A percentile compares a stretch with the other conserved stretches of the same genome.
phyloP scores from a whole-genome alignment of 2,797 vertebrate genomes.

The Neosilurus hyrtlii region DNA sequence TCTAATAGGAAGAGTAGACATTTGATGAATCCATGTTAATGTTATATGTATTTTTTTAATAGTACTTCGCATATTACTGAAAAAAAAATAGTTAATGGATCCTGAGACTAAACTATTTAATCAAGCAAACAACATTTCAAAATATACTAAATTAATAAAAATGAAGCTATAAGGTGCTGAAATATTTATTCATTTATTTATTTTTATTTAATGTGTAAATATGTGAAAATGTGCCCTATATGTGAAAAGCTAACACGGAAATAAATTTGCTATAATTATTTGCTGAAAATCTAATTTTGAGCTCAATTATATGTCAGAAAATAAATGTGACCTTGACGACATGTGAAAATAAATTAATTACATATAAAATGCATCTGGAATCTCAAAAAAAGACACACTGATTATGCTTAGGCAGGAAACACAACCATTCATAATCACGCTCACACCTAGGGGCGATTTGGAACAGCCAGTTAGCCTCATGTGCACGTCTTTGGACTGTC shows the following conservation, averaged over 20 bases:
- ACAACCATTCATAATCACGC: no score
- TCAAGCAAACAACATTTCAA: not conserved
- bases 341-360: not conserved
- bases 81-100: not conserved
- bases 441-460: no score
- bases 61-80: not conserved
- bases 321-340: not conserved
- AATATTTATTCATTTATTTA: no score
- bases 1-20: conserved; percentile 17
- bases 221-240: not conserved
- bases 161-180: not conserved
- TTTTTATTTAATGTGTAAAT: no score
- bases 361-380: no score
- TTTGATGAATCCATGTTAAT: conserved; percentile 22
- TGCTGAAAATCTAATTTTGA: not conserved
- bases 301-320: no score
- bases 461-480: no score
- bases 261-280: not conserved
- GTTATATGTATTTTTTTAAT: not conserved
- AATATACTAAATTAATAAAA: not conserved
- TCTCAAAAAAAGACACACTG: no score
- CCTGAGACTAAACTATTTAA: not conserved
- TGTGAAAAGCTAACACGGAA: not conserved
- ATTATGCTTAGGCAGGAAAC: no score
- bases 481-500: no score